Percentiles rank a stretch among this genome's conserved stretches.
Conservation (phyloP, 92 coral and sea anemone species). For the Isaurus tuberculatus region DNA sequence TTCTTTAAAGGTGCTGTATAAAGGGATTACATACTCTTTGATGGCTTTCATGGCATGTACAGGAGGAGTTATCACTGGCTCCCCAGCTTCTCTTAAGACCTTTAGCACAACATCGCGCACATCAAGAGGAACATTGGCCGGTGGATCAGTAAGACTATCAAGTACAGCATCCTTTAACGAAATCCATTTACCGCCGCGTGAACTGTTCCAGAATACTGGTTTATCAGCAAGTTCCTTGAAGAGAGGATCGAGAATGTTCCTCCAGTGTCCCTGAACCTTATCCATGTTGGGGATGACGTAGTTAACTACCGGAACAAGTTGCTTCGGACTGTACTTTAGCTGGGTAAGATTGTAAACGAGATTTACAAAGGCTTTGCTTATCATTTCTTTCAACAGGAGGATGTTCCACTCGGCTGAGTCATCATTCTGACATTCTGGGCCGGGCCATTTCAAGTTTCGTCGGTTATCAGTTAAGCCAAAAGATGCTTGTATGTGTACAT, state of each 20-base stretch:
- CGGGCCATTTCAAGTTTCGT: constrained; percentile 92
- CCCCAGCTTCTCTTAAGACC: constrained; percentile 67
- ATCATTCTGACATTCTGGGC: constrained; percentile 90
- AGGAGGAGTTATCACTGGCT: constrained; percentile 76
- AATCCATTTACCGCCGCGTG: constrained; percentile 87
- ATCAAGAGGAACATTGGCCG: constrained; percentile 64
- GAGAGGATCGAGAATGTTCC: constrained; percentile 78
- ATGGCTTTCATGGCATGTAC: constrained; percentile 82
- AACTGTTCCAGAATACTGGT: constrained; percentile 82
- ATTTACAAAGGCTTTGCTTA: constrained; percentile 84
- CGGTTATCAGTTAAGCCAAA: constrained; percentile 96
- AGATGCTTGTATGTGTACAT: constrained; percentile 91
- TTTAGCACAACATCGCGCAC: constrained; percentile 72
- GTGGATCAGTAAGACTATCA: constrained; percentile 69
- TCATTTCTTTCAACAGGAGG: constrained; percentile 68
- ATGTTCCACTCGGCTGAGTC: constrained; percentile 92
- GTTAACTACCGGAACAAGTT: constrained; percentile 70
- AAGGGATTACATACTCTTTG: constrained; percentile 64
- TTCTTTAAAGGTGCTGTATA: constrained; percentile 60
- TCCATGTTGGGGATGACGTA: constrained; percentile 78
- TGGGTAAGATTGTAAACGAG: constrained; percentile 72
- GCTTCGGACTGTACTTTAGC: constrained; percentile 58
- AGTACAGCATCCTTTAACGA: constrained; percentile 81
- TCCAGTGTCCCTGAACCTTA: constrained; percentile 91
- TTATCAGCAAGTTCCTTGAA: constrained; percentile 70